These are phyloP conservation scores for Eolophus roseicapilla DNA, from an alignment of 2,113 vertebrate species.

Conservation along the genomic window DNA sequence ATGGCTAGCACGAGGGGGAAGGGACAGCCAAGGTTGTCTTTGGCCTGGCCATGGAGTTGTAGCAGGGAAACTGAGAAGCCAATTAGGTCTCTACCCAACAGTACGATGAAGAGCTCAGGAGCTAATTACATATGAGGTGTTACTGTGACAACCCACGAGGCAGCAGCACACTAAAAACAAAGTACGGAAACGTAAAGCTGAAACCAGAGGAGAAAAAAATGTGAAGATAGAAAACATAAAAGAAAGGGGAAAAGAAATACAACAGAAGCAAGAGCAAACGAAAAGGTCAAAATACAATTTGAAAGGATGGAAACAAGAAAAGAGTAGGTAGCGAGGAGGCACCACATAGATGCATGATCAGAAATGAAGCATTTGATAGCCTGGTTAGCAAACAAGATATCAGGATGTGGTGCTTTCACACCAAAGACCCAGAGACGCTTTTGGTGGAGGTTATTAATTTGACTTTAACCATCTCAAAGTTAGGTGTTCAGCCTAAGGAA, in stretches of 20 bases:
- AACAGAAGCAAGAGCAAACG: not conserved
- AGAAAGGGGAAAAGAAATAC: not conserved
- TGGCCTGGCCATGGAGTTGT: not conserved
- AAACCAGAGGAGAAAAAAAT: not conserved
- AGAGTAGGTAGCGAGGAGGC: not conserved
- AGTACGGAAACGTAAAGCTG: not conserved
- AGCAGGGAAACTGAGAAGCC: not conserved
- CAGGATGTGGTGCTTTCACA: not conserved
- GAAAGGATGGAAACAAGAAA: not conserved
- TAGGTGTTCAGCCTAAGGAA: not conserved
- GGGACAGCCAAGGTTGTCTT: not conserved
- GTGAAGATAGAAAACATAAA: not conserved
- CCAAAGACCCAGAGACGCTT: not conserved
- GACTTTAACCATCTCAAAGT: not conserved
- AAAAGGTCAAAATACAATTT: not conserved
- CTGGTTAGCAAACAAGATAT: not conserved
- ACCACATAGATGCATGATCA: not conserved
- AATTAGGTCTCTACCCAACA: not conserved
- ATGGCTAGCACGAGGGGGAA: not conserved
- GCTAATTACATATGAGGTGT: not conserved
- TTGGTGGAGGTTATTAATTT: not conserved
- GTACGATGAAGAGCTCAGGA: fast-evolving
- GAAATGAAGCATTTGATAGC: not conserved
- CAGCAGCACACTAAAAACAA: not conserved
- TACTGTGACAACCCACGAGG: conserved; percentile 13